Evolutionary conservation across 92 coral and sea anemone genomes (phyloP).

Genomic region (Palythoa heliodiscus): DNA sequence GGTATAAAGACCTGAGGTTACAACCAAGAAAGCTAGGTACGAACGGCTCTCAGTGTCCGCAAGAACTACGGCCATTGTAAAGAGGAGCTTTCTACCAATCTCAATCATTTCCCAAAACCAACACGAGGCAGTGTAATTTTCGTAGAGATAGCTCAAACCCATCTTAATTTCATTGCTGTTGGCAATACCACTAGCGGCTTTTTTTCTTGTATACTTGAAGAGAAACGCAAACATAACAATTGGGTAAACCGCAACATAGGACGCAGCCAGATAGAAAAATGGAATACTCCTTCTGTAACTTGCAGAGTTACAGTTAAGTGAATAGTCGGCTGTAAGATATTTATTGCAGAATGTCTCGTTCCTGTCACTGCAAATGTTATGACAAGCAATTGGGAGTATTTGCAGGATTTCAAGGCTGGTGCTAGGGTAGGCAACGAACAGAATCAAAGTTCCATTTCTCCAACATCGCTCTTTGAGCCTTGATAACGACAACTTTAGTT

Average conservation of each 20-base stretch:
- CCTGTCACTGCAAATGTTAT: slow-evolving; percentile 47
- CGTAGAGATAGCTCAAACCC: slow-evolving; percentile 60
- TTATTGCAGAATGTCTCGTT: slow-evolving; percentile 29
- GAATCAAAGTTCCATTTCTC: slow-evolving; percentile 47
- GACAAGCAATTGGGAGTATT: slow-evolving; percentile 53
- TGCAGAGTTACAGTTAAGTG: slow-evolving; percentile 52
- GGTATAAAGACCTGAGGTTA: slow-evolving; percentile 57
- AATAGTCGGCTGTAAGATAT: slow-evolving; percentile 58
- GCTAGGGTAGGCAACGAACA: slow-evolving; percentile 59
- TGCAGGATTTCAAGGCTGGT: slow-evolving; percentile 56
- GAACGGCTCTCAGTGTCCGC: slow-evolving; percentile 62
- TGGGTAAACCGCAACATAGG: slow-evolving; percentile 23
- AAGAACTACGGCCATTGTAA: slow-evolving; percentile 49
- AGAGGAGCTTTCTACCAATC: slow-evolving; percentile 46
- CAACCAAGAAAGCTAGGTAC: slow-evolving; percentile 51
- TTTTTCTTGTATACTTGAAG: slow-evolving; percentile 9
- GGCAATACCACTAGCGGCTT: background rate
- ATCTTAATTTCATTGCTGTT: slow-evolving; percentile 25
- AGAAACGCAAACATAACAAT: slow-evolving; percentile 12
- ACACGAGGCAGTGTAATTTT: slow-evolving; percentile 53
- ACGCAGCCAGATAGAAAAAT: slow-evolving; percentile 20
- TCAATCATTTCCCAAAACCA: slow-evolving; percentile 76
- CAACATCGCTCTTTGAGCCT: slow-evolving; percentile 43
- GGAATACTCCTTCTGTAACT: slow-evolving; percentile 40
- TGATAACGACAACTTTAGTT: background rate